Percentiles rank a stretch among this genome's conserved stretches.
Evolutionary conservation across 2,113 vertebrate genomes (phyloP).

Genomic region (Colossoma macropomum): DNA sequence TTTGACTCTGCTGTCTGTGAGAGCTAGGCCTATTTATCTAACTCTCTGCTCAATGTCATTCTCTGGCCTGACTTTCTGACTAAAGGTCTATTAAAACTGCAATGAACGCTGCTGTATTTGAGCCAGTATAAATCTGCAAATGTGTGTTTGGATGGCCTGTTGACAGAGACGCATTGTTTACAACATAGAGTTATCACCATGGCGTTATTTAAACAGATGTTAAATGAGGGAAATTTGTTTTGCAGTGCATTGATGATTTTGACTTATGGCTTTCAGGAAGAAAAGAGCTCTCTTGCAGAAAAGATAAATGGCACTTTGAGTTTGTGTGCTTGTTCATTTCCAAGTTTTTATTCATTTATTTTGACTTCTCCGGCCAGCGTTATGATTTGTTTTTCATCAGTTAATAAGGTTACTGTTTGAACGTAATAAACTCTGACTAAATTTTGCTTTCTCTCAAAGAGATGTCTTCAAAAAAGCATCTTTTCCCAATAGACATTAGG

Average conservation of each 20-base stretch:
- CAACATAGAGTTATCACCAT: slow-evolving; percentile 47
- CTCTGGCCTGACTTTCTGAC: background rate
- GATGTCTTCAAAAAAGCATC: background rate
- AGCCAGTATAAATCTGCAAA: slow-evolving; percentile 29
- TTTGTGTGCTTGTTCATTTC: background rate
- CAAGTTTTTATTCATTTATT: background rate
- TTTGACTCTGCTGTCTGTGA: background rate
- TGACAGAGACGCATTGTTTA: slow-evolving; percentile 43
- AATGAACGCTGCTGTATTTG: background rate
- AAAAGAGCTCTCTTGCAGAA: background rate
- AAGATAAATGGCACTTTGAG: background rate
- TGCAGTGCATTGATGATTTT: slow-evolving; percentile 44
- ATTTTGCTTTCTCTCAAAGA: background rate
- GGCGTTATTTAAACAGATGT: slow-evolving; percentile 61
- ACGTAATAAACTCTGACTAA: background rate
- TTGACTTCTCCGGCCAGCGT: background rate
- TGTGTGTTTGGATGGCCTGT: slow-evolving; percentile 30
- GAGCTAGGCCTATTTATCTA: background rate
- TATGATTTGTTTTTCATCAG: background rate
- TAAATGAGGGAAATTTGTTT: slow-evolving; percentile 49
- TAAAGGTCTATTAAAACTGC: background rate
- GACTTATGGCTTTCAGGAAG: slow-evolving; percentile 1
- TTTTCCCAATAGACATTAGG: slow-evolving; percentile 59
- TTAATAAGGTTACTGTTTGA: background rate
- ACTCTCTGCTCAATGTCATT: background rate